These are phyloP conservation scores for Pterostichus niger DNA, from an alignment of 2,888 invertebrate genomes.

Conservation along the genomic window DNA sequence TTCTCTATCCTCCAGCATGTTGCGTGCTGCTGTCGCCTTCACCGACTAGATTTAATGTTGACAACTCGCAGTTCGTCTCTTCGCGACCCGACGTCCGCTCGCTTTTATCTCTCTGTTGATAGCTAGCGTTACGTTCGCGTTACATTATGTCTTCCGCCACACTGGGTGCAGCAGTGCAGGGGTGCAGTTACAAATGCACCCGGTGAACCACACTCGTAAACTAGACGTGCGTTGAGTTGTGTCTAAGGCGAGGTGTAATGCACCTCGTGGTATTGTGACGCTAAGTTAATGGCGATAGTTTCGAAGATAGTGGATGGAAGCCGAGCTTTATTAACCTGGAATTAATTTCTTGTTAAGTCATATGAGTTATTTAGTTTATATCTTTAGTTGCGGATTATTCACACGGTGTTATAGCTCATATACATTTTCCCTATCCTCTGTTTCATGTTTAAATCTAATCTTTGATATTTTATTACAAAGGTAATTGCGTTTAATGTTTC, in stretches of 20 bases:
- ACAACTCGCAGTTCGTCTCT: conserved; percentile 25
- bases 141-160: conserved; percentile 25
- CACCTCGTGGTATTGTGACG: background rate
- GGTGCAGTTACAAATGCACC: conserved; percentile 29
- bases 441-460: too few species aligned
- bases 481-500: too few species aligned
- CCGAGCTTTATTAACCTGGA: conserved; percentile 8
- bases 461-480: too few species aligned
- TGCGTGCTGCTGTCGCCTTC: conserved; percentile 14
- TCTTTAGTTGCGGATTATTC: background rate
- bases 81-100: conserved; percentile 31
- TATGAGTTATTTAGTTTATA: background rate
- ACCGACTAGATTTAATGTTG: conserved; percentile 59
- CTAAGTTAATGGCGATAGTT: conserved; percentile 8
- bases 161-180: conserved; percentile 6
- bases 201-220: conserved; percentile 25
- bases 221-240: conserved; percentile 7
- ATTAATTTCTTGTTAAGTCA: background rate
- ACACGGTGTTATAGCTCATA: too few species aligned
- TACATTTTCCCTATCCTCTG: too few species aligned
- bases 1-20: too few species aligned
- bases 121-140: conserved; percentile 44
- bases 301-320: background rate
- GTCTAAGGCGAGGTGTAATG: background rate
- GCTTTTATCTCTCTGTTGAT: conserved; percentile 54